Base-by-base conservation (phyloP, 2,888 invertebrate species). In the Baronia brevicornis region DNA sequence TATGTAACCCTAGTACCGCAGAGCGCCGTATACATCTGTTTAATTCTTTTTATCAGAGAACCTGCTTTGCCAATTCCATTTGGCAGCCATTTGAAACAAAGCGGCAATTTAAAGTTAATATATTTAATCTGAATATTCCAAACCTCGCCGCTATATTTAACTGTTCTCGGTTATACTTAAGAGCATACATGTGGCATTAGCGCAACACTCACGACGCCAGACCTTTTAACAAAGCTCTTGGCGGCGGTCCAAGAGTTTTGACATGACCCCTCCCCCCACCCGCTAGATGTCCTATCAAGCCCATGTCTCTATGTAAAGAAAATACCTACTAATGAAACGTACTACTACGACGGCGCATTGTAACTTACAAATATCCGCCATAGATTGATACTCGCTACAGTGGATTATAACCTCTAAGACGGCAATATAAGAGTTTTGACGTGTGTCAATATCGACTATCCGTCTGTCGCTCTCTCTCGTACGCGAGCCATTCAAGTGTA, bases 171-270 rank as follows among this genome's bases (percentile, higher is more conserved):
- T 35, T 41, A 23, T 31, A 39, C 33, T 30, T 19, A 39, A 39
- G 30, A 44, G 36, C 39, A 42, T 38, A 41, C 39, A 38, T 42
- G 35, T 22, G 33, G 53, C 48, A 51, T 54, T 51, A 54, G 49
- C 47, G 47, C 50, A 51, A 55, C 54, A 56, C 60, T 62, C 57
- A 56, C 54, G 69, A 60, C 57, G 66, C 63, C 57, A 59, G 60
- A 54, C 63, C 68, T 70, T 64, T 67, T 60, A 68, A 64, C 73
- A 66, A 64, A 73, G 63, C 66, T 51, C 60, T 62, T 79, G 78
- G 78, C 78, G 33, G 24, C 35, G 36, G 39, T 61, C 74, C 78
- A 77, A 56, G 44, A 43, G 43, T 48, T 55, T 57, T 51, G 63
- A 64, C 54, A 51, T 45, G 45, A 50, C 54, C 44, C 48, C 44